Percentiles rank a stretch among this genome's conserved stretches.
Evolutionary conservation across 2,113 vertebrate species (phyloP).

Genomic region (Psilopogon haemacephalus): DNA sequence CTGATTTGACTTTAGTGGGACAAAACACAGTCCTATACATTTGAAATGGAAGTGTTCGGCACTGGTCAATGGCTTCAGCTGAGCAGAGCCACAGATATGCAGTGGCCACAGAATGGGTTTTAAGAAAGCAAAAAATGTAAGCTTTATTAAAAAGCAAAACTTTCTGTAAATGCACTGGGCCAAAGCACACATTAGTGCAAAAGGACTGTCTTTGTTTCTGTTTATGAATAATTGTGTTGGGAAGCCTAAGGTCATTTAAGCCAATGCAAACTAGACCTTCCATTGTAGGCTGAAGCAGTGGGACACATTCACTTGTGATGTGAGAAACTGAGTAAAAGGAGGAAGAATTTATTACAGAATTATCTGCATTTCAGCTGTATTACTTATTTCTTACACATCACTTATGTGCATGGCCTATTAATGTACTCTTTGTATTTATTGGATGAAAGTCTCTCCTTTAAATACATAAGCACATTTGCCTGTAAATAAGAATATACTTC

Average conservation of each 20-base stretch:
- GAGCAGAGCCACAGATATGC: not conserved
- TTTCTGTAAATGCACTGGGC: accelerated
- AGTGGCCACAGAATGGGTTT: not conserved
- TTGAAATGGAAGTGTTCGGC: not conserved
- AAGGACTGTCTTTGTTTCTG: not conserved
- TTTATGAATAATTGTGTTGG: not conserved
- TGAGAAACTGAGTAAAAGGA: not conserved
- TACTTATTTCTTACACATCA: not conserved
- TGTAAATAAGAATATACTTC: not conserved
- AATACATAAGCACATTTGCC: not conserved
- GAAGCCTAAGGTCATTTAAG: not conserved
- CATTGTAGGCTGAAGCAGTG: not conserved
- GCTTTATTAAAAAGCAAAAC: not conserved
- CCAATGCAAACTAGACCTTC: not conserved
- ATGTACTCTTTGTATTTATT: not conserved
- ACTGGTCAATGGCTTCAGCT: not conserved
- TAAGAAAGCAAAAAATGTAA: not conserved
- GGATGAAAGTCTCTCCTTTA: not conserved
- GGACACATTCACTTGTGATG: not conserved
- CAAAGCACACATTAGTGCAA: not conserved
- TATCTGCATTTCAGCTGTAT: not conserved
- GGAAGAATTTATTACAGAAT: not conserved
- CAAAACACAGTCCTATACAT: not conserved
- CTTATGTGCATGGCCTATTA: not conserved
- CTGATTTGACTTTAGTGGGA: not conserved